Evolutionary conservation across 1,140 invertebrate species (phyloP).

Genomic region (Drosophila funebris): DNA sequence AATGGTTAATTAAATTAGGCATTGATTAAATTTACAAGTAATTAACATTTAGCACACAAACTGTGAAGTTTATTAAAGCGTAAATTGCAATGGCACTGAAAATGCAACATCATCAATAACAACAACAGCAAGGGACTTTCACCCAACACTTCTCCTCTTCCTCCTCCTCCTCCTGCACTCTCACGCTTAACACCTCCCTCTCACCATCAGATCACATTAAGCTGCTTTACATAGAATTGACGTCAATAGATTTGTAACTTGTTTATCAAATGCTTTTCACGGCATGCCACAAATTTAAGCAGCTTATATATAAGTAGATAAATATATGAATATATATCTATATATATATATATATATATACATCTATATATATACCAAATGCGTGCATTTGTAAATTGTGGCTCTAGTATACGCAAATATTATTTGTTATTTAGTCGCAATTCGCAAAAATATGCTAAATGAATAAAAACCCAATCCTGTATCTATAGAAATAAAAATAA

Average conservation of each 20-base stretch:
- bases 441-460: constrained; percentile 78
- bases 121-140: constrained; percentile 12
- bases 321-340: constrained; percentile 25
- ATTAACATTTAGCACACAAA: constrained; percentile 44
- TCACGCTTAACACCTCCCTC: not conserved
- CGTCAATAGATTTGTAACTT: constrained; percentile 51
- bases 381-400: constrained; percentile 5
- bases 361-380: constrained; percentile 3
- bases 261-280: constrained; percentile 43
- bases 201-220: constrained; percentile 21
- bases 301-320: constrained; percentile 49
- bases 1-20: constrained; percentile 67
- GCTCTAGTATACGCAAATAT: constrained; percentile 42
- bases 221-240: constrained; percentile 59
- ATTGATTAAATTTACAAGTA: constrained; percentile 67
- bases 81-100: constrained; percentile 54
- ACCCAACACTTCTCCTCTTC: constrained; percentile 27
- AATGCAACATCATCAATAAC: constrained; percentile 26
- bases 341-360: constrained; percentile 11
- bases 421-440: constrained; percentile 65
- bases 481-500: constrained; percentile 29
- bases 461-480: constrained; percentile 33
- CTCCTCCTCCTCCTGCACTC: not conserved
- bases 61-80: constrained; percentile 55
- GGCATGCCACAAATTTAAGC: constrained; percentile 61